Percentiles rank a stretch among this genome's conserved stretches.
Conservation (phyloP, 1,140 invertebrate genomes). For the Ptiloglossa arizonensis region DNA sequence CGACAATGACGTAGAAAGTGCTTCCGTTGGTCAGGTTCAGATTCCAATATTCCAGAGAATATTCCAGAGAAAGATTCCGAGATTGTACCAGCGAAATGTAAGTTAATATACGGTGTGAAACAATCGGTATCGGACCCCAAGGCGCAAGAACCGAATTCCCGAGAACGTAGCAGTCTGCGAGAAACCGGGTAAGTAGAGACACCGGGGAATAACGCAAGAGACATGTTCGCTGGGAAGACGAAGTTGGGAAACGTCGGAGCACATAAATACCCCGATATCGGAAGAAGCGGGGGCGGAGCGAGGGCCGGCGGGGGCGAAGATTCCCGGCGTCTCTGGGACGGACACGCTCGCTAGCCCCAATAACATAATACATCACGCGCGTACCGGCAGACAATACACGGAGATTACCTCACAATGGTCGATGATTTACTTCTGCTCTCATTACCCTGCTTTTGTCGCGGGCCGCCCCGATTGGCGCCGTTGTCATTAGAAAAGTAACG, state of each 20-base stretch:
- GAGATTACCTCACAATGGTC: slow-evolving; percentile 78
- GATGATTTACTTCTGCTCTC: slow-evolving; percentile 79
- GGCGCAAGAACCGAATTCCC: too few relatives aligned
- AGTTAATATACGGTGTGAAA: too few relatives aligned
- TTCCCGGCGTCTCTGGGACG: slow-evolving; percentile 55
- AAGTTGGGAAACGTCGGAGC: slow-evolving; percentile 19
- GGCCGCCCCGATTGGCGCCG: slow-evolving; percentile 67
- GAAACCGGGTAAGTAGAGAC: too few relatives aligned
- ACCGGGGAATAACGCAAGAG: too few relatives aligned
- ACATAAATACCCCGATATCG: slow-evolving; percentile 38
- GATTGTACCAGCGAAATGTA: too few relatives aligned
- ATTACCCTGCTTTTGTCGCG: slow-evolving; percentile 77
- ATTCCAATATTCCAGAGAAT: too few relatives aligned
- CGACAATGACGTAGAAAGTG: too few relatives aligned
- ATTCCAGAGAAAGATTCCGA: too few relatives aligned
- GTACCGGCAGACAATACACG: slow-evolving; percentile 74
- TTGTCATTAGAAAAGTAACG: slow-evolving; percentile 79
- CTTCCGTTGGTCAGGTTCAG: too few relatives aligned
- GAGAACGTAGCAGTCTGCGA: too few relatives aligned
- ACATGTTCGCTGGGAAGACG: background rate
- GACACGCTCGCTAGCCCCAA: slow-evolving; percentile 62
- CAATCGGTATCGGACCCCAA: too few relatives aligned
- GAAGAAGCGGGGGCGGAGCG: slow-evolving; percentile 31
- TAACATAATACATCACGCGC: slow-evolving; percentile 77
- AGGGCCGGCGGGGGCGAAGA: slow-evolving; percentile 15